Base-by-base conservation (phyloP, 2,113 vertebrate species). In the Patagioenas fasciata region DNA sequence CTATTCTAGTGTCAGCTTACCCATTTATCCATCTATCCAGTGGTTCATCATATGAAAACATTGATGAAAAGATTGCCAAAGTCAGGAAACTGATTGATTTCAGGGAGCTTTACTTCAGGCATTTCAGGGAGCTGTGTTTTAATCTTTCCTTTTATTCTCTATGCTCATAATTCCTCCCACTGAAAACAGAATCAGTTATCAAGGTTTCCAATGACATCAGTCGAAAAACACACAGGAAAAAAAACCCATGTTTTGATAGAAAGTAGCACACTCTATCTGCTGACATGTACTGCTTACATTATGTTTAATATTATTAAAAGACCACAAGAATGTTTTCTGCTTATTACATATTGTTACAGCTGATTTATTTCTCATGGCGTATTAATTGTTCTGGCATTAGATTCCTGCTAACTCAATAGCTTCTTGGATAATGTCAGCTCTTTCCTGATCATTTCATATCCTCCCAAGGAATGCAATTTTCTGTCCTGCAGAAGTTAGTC, bases 401-500 rank as follows among this genome's bases (percentile, higher is more conserved):
- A 92, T 72, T 12, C 83, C 85, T 75, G 42, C 85, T 53, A 75
- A 44, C 44, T 79, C 88, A 47, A 29, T 19, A 60, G 58, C 79
- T 79, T 60, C 61, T 85, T 26, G 61, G 25, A 19, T 70, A 81
- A 61, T 4, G 13, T 7, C 0, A 0, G 21, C 80, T 83, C 72
- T 53, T 79, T 65, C 91, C 75, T 72, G 34, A 79, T 81, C 31
- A 42, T 40, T 80, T 72, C 72, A 29, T 0, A 42, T 36, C 88
- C 65, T 87, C 80, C 25, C 57, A 53, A 92, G 57, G 53, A 93
- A 89, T 47, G 83, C 4, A 20, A 91, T 92, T 92, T 86, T 92
- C 72, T 94, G 82, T 88, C 88, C 92, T 81, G 92, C 51, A 93
- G 56, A 85, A 95, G 74, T 96, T 91, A 56, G 32, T 78, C 79